Evolutionary conservation across 2,888 invertebrate species (phyloP).

Genomic region (Bombyx huttoni): DNA sequence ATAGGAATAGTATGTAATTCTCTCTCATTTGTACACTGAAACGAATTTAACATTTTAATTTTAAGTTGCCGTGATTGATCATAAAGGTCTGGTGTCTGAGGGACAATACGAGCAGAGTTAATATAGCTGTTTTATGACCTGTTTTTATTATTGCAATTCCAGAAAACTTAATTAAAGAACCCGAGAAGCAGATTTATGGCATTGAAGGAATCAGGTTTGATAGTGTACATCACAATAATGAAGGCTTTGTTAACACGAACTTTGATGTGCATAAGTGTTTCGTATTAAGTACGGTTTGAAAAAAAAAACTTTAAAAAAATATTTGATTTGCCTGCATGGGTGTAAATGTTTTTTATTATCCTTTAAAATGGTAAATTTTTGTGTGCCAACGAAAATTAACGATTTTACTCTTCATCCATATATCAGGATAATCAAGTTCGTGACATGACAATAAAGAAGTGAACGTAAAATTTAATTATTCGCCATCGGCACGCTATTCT

Average conservation of each 20-base stretch:
- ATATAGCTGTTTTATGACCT: conserved; percentile 10
- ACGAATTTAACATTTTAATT: conserved; percentile 46
- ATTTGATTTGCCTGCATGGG: not conserved
- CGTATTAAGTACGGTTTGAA: conserved; percentile 8
- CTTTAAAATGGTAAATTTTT: too few species aligned
- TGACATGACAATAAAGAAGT: conserved; percentile 51
- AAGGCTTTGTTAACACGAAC: not conserved
- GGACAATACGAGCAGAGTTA: conserved; percentile 8
- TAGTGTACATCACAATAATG: not conserved
- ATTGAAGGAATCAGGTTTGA: not conserved
- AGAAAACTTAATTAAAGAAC: conserved; percentile 5
- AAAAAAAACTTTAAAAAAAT: not conserved
- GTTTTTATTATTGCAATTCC: conserved; percentile 8
- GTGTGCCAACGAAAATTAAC: not conserved
- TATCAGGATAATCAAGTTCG: conserved; percentile 40
- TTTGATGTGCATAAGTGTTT: too few species aligned
- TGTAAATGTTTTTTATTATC: too few species aligned
- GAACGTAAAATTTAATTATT: conserved; percentile 67
- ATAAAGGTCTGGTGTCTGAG: conserved; percentile 8
- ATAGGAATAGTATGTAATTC: conserved; percentile 29
- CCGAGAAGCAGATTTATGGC: not conserved
- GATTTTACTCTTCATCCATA: conserved; percentile 14
- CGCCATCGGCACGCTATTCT: conserved; percentile 62
- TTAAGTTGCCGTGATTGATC: conserved; percentile 9
- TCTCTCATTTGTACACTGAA: conserved; percentile 41